Evolutionary conservation across 2,113 vertebrate species (phyloP).

Genomic region (Brachyhypopomus gauderio): DNA sequence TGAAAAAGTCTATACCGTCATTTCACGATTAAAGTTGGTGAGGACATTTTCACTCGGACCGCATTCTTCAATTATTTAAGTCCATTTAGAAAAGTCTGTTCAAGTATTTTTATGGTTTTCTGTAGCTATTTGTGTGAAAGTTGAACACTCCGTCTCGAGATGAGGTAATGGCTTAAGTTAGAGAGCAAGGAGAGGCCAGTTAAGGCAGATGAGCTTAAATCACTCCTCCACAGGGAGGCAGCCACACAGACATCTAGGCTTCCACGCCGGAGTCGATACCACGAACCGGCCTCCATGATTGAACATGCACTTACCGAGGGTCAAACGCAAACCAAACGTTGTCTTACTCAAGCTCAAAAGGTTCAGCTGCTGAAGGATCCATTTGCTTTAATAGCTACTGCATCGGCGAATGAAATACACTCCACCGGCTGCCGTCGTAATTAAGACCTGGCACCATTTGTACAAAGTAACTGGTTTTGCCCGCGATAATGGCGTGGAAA

Average conservation of each 20-base stretch:
- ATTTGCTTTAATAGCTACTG: not conserved
- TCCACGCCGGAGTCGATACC: not conserved
- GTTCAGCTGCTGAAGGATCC: not conserved
- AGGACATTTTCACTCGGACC: not conserved
- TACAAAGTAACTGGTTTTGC: conserved; percentile 29
- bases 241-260: not conserved
- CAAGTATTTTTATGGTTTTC: not conserved
- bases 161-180: conserved; percentile 19
- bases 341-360: not conserved
- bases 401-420: not conserved
- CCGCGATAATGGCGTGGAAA: conserved; percentile 40
- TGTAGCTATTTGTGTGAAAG: not conserved
- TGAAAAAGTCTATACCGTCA: not conserved
- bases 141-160: not conserved
- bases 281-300: not conserved
- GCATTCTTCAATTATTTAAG: not conserved
- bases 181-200: not conserved
- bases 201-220: conserved; percentile 16
- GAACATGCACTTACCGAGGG: conserved; percentile 11
- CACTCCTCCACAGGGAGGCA: not conserved
- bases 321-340: conserved; percentile 1
- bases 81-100: conserved; percentile 4
- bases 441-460: conserved; percentile 31
- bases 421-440: conserved; percentile 18
- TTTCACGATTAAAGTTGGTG: not conserved